These are phyloP conservation scores for Calliphora vicina DNA, from an alignment of 1,140 invertebrate species.

Conservation along the genomic window DNA sequence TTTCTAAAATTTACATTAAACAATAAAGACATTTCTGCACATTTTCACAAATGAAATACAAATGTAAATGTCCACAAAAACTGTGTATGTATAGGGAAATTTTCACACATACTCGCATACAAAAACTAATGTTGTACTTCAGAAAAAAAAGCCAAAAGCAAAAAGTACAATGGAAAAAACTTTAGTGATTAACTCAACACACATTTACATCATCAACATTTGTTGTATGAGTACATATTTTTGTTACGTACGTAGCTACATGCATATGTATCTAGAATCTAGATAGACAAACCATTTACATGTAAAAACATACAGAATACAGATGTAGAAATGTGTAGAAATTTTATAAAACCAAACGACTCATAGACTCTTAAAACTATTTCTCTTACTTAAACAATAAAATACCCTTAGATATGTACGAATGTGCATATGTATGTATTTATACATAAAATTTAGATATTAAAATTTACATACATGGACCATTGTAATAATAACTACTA, in stretches of 20 bases:
- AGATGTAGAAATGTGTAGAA: neutral
- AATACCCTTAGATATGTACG: neutral
- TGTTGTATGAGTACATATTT: neutral
- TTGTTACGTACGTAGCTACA: neutral
- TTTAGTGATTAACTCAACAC: neutral
- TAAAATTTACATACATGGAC: neutral
- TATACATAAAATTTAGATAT: neutral
- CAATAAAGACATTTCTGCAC: neutral
- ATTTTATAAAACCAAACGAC: neutral
- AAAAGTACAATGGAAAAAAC: neutral
- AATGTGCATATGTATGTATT: neutral
- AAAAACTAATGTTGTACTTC: neutral
- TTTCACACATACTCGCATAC: neutral
- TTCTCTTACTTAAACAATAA: neutral
- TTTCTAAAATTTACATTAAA: neutral
- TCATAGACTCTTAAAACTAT: neutral
- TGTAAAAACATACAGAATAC: neutral
- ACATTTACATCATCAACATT: too few species aligned
- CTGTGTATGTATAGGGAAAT: neutral
- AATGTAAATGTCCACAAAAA: neutral
- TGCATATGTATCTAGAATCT: neutral
- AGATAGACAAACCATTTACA: neutral
- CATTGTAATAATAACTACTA: neutral
- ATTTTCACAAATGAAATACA: constrained; percentile 1
- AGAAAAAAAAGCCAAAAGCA: neutral